Conservation (phyloP, 2,797 vertebrate genomes). For the Carapus acus region DNA sequence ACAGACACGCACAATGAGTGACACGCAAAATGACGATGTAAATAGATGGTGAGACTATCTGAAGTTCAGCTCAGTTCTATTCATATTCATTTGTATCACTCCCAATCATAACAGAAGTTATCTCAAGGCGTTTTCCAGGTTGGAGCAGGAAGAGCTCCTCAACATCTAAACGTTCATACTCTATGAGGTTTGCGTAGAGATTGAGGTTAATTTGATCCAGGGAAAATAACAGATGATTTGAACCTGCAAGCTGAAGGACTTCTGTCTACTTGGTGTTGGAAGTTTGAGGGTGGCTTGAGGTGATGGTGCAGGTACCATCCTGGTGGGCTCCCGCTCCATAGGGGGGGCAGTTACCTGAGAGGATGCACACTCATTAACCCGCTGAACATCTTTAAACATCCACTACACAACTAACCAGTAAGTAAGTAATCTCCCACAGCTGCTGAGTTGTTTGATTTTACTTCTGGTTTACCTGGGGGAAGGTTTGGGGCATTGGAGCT, state of each 20-base stretch:
- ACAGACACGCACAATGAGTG: slow-evolving; percentile 9
- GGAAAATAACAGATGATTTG: background rate
- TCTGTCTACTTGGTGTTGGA: slow-evolving; percentile 82
- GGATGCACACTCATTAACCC: background rate
- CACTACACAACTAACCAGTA: background rate
- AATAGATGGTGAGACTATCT: no score
- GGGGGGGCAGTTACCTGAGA: slow-evolving; percentile 50
- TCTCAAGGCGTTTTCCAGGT: no score
- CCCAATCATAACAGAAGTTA: no score
- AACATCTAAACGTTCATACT: no score
- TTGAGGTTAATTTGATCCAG: background rate
- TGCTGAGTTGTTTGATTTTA: no score
- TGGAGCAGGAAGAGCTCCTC: no score
- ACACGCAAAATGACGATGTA: no score
- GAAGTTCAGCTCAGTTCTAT: no score
- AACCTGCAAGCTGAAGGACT: slow-evolving; percentile 90
- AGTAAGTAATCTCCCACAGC: no score
- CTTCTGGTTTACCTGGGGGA: slow-evolving; percentile 76
- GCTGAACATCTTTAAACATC: background rate
- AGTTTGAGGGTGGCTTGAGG: slow-evolving; percentile 78
- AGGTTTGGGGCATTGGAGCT: slow-evolving; percentile 71
- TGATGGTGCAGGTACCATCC: slow-evolving; percentile 60
- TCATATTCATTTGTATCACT: no score
- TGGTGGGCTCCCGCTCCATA: slow-evolving; percentile 78
- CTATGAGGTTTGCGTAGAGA: no score